Percentiles rank a stretch among this genome's conserved stretches.
Conservation (phyloP, 2,888 invertebrate genomes). For the Tinea trinotella region DNA sequence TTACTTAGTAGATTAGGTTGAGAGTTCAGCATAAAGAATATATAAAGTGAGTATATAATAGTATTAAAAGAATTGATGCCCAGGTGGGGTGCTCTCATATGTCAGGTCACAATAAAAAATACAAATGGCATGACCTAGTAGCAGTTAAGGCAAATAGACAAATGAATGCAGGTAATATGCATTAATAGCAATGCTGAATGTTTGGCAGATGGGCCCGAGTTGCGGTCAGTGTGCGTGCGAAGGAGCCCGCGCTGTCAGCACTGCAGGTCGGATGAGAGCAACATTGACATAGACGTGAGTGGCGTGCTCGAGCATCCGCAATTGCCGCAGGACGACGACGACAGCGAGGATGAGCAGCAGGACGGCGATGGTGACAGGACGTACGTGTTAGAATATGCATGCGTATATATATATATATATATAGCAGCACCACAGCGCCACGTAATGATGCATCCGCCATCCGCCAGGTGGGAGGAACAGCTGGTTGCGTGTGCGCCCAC, state of each 20-base stretch:
- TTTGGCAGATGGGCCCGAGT: neutral
- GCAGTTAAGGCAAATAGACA: too few species aligned
- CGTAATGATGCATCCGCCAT: neutral
- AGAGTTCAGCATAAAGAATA: too few species aligned
- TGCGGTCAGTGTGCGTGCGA: neutral
- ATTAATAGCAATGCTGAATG: too few species aligned
- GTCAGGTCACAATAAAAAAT: too few species aligned
- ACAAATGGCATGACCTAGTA: too few species aligned
- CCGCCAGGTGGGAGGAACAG: neutral
- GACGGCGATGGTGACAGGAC: neutral
- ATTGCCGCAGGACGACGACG: neutral
- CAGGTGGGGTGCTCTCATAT: too few species aligned
- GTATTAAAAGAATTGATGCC: too few species aligned
- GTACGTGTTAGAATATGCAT: neutral
- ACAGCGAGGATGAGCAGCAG: neutral
- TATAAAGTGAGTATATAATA: too few species aligned
- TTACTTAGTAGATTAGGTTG: too few species aligned
- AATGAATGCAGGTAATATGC: too few species aligned
- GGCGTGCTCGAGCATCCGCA: neutral
- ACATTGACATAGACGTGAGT: neutral
- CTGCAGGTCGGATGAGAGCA: neutral
- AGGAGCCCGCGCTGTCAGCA: neutral
- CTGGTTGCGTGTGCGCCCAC: slow-evolving; percentile 17
- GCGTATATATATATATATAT: neutral
- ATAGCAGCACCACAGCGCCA: neutral